phyloP scores from a whole-genome alignment of 2,113 vertebrate species.

The Danionella cerebrum region DNA sequence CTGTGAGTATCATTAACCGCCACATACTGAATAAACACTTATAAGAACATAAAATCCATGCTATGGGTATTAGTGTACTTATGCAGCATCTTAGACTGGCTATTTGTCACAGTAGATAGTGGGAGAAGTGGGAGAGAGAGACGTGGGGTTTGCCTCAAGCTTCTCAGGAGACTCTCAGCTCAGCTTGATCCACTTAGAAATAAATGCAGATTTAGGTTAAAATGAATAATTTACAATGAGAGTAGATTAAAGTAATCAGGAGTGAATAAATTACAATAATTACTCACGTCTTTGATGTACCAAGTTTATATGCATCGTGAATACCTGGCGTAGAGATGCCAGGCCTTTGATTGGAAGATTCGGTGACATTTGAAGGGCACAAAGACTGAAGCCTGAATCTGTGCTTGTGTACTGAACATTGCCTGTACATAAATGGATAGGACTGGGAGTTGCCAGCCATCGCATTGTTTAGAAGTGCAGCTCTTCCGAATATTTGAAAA shows the following conservation, averaged over 20 bases:
- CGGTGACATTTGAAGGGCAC: constrained; percentile 3
- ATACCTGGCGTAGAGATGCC: not conserved
- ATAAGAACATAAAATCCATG: not conserved
- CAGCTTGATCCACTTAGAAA: not conserved
- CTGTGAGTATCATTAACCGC: constrained; percentile 46
- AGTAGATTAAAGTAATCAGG: not conserved
- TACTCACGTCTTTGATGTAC: constrained; percentile 3
- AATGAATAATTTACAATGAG: constrained; percentile 7
- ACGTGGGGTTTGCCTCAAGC: not conserved
- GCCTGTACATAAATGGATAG: too few species aligned
- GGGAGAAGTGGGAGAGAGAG: not conserved
- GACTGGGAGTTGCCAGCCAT: too few species aligned
- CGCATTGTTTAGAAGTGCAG: too few species aligned
- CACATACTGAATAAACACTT: not conserved
- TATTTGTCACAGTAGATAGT: not conserved
- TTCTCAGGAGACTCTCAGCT: not conserved
- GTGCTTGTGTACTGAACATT: too few species aligned
- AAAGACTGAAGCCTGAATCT: too few species aligned
- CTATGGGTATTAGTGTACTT: not conserved
- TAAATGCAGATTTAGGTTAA: constrained; percentile 15
- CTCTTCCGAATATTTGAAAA: too few species aligned
- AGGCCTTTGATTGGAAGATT: not conserved
- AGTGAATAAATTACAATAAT: constrained; percentile 18
- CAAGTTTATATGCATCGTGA: not conserved
- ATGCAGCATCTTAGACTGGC: not conserved